Evolutionary conservation across 2,797 vertebrate species (phyloP).

Genomic region (Mus caroli): DNA sequence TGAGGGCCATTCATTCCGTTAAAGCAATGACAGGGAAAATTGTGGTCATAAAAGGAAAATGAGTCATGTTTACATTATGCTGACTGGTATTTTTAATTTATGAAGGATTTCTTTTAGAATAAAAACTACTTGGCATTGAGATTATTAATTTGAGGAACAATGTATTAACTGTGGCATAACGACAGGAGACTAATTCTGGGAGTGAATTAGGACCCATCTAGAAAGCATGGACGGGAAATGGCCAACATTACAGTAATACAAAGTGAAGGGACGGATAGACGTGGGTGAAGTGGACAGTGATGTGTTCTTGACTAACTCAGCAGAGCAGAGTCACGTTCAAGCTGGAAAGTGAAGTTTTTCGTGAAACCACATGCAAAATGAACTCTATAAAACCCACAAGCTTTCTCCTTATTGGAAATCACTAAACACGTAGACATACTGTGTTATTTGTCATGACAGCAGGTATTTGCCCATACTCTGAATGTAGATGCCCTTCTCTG

Average conservation of each 20-base stretch:
- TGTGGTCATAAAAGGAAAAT: not conserved
- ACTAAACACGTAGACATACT: not conserved
- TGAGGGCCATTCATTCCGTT: not conserved
- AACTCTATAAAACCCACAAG: conserved; percentile 10
- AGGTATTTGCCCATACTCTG: conserved; percentile 7
- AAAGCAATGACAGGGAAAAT: conserved; percentile 34
- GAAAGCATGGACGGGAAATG: not conserved
- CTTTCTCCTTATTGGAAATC: not conserved
- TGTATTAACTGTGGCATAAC: not conserved
- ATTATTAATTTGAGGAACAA: conserved; percentile 41
- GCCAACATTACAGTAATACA: not conserved
- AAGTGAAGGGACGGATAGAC: not conserved
- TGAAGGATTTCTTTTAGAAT: conserved; percentile 5
- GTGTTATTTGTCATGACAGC: not conserved
- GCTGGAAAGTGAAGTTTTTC: conserved; percentile 28
- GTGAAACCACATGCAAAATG: not conserved
- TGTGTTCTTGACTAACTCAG: not conserved
- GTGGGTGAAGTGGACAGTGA: not conserved
- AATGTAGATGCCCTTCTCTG: conserved; percentile 11
- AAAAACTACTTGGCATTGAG: not conserved
- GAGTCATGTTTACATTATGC: conserved; percentile 25
- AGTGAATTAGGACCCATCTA: not conserved
- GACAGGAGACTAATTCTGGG: not conserved
- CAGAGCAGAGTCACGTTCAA: not conserved
- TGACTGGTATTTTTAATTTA: conserved; percentile 6